Conservation (phyloP, 2,113 vertebrate species). For the Enhydra lutris region DNA sequence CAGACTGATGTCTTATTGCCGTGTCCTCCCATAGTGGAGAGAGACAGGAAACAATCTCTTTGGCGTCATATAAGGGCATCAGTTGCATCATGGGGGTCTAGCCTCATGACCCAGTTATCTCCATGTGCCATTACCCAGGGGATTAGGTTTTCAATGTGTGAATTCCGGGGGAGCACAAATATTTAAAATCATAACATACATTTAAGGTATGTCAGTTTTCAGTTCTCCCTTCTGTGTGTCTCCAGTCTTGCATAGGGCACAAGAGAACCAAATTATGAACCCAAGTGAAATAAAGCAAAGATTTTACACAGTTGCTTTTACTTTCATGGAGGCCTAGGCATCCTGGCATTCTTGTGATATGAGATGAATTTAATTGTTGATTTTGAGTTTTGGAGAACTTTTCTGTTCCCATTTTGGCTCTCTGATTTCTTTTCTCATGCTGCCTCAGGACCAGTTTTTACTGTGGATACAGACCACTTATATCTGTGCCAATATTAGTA, state of each 20-base stretch:
- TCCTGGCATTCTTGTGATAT: neutral
- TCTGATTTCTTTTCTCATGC: neutral
- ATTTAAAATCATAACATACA: neutral
- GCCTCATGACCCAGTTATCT: neutral
- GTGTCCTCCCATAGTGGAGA: neutral
- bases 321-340: neutral
- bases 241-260: neutral
- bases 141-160: neutral
- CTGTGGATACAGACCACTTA: neutral
- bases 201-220: neutral
- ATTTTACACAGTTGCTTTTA: neutral
- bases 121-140: neutral
- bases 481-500: neutral
- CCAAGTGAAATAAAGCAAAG: neutral
- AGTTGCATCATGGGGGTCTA: neutral
- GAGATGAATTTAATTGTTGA: neutral
- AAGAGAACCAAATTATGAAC: slow-evolving; percentile 3
- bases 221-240: neutral
- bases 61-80: neutral
- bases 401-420: neutral
- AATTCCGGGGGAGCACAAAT: neutral
- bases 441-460: neutral
- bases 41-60: neutral
- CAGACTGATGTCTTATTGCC: neutral
- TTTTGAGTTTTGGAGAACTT: neutral